phyloP scores from a whole-genome alignment of 2,888 invertebrate genomes.

The Melikaiella ostensackeni region DNA sequence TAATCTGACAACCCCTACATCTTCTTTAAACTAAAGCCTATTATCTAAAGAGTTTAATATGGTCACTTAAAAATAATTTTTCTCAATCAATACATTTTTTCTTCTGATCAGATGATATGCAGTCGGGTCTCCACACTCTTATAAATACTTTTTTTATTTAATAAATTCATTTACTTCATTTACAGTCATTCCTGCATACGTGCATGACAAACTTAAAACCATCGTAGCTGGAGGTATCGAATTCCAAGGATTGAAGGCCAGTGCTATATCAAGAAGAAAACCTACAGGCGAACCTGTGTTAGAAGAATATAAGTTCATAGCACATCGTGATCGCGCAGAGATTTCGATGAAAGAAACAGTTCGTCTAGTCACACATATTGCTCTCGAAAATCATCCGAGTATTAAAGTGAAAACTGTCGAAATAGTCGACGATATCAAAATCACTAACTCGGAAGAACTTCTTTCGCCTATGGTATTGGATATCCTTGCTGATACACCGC shows the following conservation, averaged over 20 bases:
- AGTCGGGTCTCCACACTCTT: too few relatives aligned
- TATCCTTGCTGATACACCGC: conserved; percentile 83
- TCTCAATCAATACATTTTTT: too few relatives aligned
- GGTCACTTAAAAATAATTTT: too few relatives aligned
- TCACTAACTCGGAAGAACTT: conserved; percentile 66
- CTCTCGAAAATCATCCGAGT: conserved; percentile 77
- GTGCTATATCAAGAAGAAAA: conserved; percentile 78
- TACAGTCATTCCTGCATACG: conserved; percentile 73
- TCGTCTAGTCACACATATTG: conserved; percentile 77
- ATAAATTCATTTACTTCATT: conserved; percentile 33
- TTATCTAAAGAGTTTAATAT: too few relatives aligned
- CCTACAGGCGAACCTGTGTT: conserved; percentile 78
- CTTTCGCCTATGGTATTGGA: conserved; percentile 80
- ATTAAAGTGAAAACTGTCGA: conserved; percentile 72
- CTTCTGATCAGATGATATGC: background rate
- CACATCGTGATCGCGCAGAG: conserved; percentile 74
- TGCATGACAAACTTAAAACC: conserved; percentile 73
- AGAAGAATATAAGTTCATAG: conserved; percentile 79
- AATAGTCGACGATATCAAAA: conserved; percentile 62
- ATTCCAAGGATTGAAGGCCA: conserved; percentile 80
- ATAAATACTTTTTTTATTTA: too few relatives aligned
- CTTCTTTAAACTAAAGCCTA: too few relatives aligned
- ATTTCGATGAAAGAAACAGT: conserved; percentile 65
- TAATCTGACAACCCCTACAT: too few relatives aligned
- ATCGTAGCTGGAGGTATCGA: conserved; percentile 80